phyloP scores from a whole-genome alignment of 2,797 vertebrate genomes.

The Pampus argenteus region DNA sequence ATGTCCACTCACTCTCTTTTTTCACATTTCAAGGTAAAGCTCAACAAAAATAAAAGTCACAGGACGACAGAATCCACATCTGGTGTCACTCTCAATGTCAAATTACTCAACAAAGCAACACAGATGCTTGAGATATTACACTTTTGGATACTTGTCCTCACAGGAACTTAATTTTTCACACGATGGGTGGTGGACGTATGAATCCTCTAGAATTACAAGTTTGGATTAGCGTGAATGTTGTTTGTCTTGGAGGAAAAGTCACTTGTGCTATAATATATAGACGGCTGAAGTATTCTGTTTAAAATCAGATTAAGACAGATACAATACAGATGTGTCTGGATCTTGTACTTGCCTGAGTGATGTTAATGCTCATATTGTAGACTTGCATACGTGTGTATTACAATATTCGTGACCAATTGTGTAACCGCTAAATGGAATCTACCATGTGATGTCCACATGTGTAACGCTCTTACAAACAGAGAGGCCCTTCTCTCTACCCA shows the following conservation, averaged over 20 bases:
- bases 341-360: background rate
- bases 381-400: background rate
- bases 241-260: background rate
- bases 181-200: background rate
- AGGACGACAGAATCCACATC: background rate
- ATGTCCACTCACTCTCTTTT: slow-evolving; percentile 24
- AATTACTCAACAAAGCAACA: background rate
- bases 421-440: slow-evolving; percentile 32
- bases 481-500: slow-evolving; percentile 55
- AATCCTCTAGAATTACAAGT: background rate
- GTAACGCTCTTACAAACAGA: slow-evolving; percentile 46
- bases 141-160: background rate
- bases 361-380: slow-evolving; percentile 1
- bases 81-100: background rate
- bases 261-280: background rate
- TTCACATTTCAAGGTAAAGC: background rate
- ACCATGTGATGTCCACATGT: slow-evolving; percentile 62
- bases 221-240: background rate
- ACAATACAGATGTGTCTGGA: background rate
- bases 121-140: slow-evolving; percentile 9
- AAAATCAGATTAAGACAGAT: background rate
- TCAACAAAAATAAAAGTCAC: background rate
- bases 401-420: slow-evolving; percentile 26
- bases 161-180: background rate
- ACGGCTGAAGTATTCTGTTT: background rate